Conservation (phyloP, 2,797 vertebrate genomes). For the Gymnoscopelus microlampas region DNA sequence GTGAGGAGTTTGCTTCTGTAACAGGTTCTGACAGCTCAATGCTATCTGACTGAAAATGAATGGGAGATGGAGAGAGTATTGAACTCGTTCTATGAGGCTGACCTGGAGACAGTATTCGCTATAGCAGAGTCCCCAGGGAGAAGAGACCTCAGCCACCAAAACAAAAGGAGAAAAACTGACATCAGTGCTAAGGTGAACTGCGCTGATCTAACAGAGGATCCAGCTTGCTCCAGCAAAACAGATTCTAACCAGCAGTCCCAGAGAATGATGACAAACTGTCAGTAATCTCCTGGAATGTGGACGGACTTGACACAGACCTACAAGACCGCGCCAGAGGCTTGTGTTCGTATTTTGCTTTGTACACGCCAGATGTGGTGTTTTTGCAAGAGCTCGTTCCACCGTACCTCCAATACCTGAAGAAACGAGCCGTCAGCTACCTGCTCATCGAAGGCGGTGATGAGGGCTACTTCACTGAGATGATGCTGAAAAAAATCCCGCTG, state of each 20-base stretch:
- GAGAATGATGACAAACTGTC: slow-evolving; percentile 76
- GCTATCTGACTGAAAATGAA: slow-evolving; percentile 84
- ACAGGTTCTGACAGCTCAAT: slow-evolving; percentile 80
- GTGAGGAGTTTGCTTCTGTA: slow-evolving; percentile 84
- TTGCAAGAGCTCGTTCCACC: slow-evolving; percentile 93
- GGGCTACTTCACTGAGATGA: slow-evolving; percentile 91
- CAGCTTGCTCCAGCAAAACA: too few relatives aligned
- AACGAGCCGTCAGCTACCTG: slow-evolving; percentile 87
- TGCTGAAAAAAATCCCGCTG: slow-evolving; percentile 92
- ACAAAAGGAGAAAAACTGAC: too few relatives aligned
- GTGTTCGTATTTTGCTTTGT: slow-evolving; percentile 89
- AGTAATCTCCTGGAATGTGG: slow-evolving; percentile 93
- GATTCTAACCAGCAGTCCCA: background rate
- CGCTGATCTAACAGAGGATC: too few relatives aligned
- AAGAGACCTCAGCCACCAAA: too few relatives aligned
- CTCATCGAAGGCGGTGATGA: slow-evolving; percentile 88
- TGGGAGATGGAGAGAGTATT: slow-evolving; percentile 92
- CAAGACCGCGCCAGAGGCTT: slow-evolving; percentile 87
- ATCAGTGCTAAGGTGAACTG: too few relatives aligned
- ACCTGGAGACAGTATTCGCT: slow-evolving; percentile 78
- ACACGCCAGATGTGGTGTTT: slow-evolving; percentile 93
- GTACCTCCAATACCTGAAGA: slow-evolving; percentile 86
- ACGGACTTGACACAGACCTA: slow-evolving; percentile 87
- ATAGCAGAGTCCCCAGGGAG: slow-evolving; percentile 49
- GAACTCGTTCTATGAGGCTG: slow-evolving; percentile 88